Percentiles rank a stretch among this genome's conserved stretches.
These are phyloP conservation scores for Halichondria panicea DNA, from an alignment of 37 sponge, comb jelly and placozoan species.

Conservation along the genomic window DNA sequence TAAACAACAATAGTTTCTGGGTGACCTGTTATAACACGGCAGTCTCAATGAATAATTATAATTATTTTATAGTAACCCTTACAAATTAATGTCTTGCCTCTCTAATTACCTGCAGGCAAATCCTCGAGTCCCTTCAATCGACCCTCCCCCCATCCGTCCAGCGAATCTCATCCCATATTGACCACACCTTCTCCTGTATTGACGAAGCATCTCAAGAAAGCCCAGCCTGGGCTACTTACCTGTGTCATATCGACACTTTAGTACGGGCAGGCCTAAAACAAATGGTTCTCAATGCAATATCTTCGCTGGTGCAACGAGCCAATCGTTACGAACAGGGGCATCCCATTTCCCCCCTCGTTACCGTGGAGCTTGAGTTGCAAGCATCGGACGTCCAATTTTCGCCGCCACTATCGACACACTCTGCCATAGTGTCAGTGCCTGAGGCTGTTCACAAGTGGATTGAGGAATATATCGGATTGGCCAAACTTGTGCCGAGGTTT, in stretches of 20 bases:
- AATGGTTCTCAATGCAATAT: conserved; percentile 50
- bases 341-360: conserved; percentile 62
- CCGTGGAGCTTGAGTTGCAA: conserved; percentile 61
- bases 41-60: no score
- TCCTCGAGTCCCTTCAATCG: conserved; percentile 22
- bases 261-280: conserved; percentile 53
- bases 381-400: conserved; percentile 51
- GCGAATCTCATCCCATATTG: conserved; percentile 3
- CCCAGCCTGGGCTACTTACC: conserved; percentile 74
- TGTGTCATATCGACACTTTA: conserved; percentile 44
- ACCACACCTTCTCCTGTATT: conserved; percentile 14
- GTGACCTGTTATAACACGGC: no score
- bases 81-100: no score
- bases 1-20: no score
- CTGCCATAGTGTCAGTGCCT: conserved; percentile 47
- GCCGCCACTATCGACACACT: conserved; percentile 51
- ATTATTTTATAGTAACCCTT: no score
- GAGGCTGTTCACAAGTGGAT: conserved; percentile 55
- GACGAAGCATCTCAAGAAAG: conserved; percentile 65
- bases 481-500: conserved; percentile 22
- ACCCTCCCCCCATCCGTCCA: conserved; percentile 15
- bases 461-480: conserved; percentile 19
- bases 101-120: conserved; percentile 16
- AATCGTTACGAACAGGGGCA: conserved; percentile 70
- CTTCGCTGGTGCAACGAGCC: conserved; percentile 48